These are phyloP conservation scores for Aldabrachelys gigantea DNA, from an alignment of 2,113 vertebrate species.

Conservation along the genomic window DNA sequence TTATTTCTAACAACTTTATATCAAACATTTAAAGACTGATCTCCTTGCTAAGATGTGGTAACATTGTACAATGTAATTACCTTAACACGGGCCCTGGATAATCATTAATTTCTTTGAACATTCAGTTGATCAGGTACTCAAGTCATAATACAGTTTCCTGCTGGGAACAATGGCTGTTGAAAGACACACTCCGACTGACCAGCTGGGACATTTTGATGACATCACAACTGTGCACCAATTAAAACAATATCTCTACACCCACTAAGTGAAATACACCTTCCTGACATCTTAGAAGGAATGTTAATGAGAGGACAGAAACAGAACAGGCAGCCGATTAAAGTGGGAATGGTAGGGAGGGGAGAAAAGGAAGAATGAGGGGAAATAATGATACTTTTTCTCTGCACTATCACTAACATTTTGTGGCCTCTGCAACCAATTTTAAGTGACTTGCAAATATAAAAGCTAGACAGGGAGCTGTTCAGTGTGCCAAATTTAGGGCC, in stretches of 20 bases:
- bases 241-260: background rate
- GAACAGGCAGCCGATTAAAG: fast-evolving
- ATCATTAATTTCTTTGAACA: background rate
- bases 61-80: background rate
- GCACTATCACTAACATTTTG: background rate
- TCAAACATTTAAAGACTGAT: background rate
- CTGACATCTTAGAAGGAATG: background rate
- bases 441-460: background rate
- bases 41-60: background rate
- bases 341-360: background rate
- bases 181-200: background rate
- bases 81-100: background rate
- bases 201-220: background rate
- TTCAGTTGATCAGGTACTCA: background rate
- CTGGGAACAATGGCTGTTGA: background rate
- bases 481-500: background rate
- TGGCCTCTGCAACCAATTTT: background rate
- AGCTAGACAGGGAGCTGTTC: background rate
- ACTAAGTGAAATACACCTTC: background rate
- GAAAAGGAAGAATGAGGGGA: background rate
- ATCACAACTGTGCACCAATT: background rate
- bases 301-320: background rate
- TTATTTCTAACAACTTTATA: background rate
- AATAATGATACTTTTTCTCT: background rate
- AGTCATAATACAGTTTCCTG: background rate